Evolutionary conservation across 1,140 invertebrate genomes (phyloP).

Genomic region (Drosophila tsacasi): DNA sequence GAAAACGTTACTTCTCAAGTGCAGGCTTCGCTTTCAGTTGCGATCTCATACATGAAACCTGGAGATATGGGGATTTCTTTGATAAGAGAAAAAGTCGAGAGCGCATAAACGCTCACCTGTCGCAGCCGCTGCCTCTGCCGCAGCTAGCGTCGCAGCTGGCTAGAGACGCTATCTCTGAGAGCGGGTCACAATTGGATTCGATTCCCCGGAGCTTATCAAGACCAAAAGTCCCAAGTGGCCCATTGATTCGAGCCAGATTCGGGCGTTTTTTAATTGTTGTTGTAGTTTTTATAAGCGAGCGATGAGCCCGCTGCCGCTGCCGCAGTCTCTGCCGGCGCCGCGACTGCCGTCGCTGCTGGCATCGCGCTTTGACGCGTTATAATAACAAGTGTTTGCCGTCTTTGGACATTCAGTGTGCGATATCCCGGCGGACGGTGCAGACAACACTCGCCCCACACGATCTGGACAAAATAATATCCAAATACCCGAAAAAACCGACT

Average conservation of each 20-base stretch:
- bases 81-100: conserved; percentile 37
- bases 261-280: conserved; percentile 13
- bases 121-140: conserved; percentile 5
- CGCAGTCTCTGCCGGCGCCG: conserved; percentile 12
- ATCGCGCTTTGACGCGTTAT: conserved; percentile 81
- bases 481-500: not conserved
- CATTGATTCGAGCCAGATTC: conserved; percentile 58
- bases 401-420: conserved; percentile 83
- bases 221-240: conserved; percentile 44
- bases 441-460: conserved; percentile 52
- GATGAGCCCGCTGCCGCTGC: conserved; percentile 31
- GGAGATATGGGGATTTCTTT: conserved; percentile 4
- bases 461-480: conserved; percentile 13
- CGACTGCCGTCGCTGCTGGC: conserved; percentile 38
- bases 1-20: not conserved
- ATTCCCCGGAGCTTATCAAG: conserved; percentile 34
- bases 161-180: conserved; percentile 34
- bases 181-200: conserved; percentile 17
- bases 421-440: conserved; percentile 82
- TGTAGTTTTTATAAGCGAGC: conserved; percentile 19
- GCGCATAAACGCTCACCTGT: conserved; percentile 34
- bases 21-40: not conserved
- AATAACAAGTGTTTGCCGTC: conserved; percentile 84
- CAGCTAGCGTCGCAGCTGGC: not conserved
- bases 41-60: conserved; percentile 8